phyloP scores from a whole-genome alignment of 2,113 vertebrate species.

The Oxyura jamaicensis region DNA sequence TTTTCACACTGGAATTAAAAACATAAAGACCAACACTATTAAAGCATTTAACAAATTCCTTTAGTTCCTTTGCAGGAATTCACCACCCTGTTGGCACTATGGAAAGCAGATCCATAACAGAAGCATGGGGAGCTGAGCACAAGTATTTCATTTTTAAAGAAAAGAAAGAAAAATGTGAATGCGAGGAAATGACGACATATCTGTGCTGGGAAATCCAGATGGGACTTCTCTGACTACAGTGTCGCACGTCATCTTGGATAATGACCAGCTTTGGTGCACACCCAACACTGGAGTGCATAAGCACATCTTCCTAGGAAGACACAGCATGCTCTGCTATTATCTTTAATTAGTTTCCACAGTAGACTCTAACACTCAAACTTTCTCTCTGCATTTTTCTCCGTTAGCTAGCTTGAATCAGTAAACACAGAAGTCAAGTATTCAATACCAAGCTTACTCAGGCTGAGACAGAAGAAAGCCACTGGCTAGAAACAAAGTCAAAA shows the following conservation, averaged over 20 bases:
- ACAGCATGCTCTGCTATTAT: background rate
- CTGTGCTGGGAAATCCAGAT: background rate
- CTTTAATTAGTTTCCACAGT: background rate
- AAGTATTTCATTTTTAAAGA: slow-evolving; percentile 3
- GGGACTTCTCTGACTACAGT: background rate
- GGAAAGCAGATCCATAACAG: background rate
- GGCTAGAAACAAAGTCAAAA: background rate
- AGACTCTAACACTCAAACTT: background rate
- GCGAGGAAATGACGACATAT: background rate
- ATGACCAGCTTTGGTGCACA: background rate
- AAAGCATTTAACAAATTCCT: background rate
- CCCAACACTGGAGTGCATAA: background rate
- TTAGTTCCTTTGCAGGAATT: background rate
- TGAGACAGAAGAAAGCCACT: background rate
- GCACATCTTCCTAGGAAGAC: background rate
- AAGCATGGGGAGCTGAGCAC: slow-evolving; percentile 23
- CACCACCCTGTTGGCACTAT: background rate
- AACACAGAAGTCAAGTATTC: background rate
- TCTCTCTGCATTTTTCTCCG: background rate
- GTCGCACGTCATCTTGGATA: background rate
- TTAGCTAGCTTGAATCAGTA: background rate
- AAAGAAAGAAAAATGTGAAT: background rate
- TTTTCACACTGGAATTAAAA: background rate
- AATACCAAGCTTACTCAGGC: background rate
- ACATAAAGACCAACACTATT: background rate